Conservation (phyloP, 2,797 vertebrate genomes). For the Tympanoctomys barrerae region DNA sequence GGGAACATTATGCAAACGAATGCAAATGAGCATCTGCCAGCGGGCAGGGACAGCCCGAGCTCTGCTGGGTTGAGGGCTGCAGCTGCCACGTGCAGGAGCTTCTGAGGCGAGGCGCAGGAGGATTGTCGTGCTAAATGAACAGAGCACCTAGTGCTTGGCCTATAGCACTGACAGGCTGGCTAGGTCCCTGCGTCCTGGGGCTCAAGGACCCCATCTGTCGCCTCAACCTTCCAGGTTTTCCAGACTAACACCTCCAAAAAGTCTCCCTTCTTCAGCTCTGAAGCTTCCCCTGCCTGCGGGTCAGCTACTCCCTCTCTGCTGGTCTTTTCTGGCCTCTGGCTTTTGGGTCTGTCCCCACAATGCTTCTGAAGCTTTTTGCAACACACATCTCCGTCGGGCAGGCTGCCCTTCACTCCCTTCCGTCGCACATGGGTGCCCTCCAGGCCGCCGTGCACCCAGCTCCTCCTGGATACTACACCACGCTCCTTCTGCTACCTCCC, state of each 20-base stretch:
- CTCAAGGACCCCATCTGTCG: not conserved
- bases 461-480: conserved; percentile 73
- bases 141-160: not conserved
- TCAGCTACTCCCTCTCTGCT: not conserved
- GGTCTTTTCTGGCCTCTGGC: conserved; percentile 15
- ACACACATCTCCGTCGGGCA: conserved; percentile 61
- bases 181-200: not conserved
- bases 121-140: conserved; percentile 40
- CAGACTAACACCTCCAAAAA: conserved; percentile 30
- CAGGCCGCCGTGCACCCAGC: conserved; percentile 33
- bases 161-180: not conserved
- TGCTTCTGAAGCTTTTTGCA: conserved; percentile 60
- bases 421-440: conserved; percentile 48
- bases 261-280: conserved; percentile 6
- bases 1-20: conserved; percentile 64
- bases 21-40: conserved; percentile 51
- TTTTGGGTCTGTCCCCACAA: not conserved
- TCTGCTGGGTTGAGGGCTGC: not conserved
- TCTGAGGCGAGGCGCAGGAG: conserved; percentile 3
- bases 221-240: not conserved
- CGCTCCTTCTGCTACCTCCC: conserved; percentile 76
- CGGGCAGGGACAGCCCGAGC: conserved; percentile 17
- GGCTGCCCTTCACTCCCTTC: conserved; percentile 15
- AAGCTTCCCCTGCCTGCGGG: not conserved
- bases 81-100: conserved; percentile 56